Evolutionary conservation across 2,888 invertebrate genomes (phyloP), one percentile per base, ranked within the genome.

Genomic region (Belgica antarctica): DNA sequence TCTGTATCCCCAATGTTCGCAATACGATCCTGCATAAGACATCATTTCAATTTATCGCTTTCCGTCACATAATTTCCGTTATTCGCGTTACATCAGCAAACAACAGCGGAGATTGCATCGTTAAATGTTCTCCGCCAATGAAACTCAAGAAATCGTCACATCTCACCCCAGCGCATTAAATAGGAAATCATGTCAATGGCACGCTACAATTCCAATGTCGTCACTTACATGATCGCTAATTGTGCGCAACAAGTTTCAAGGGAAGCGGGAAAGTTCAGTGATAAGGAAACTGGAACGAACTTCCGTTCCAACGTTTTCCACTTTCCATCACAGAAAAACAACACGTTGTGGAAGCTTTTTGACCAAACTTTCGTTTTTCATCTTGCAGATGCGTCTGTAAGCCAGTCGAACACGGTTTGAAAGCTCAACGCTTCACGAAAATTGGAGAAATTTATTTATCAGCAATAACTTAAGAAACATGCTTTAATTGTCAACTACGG

Each of bases 401-500:
- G 47, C 7, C 17, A 8, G 15, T 8, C 10, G 5, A 52, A 52
- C 4, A 52, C 17, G 61, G 12, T 25, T 12, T 17, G 10, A 62
- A 34, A 34, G 27, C 1, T 36, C 22, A n/a, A n/a, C n/a, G n/a
- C n/a, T n/a, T n/a, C n/a, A n/a, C n/a, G n/a, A n/a, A n/a, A n/a
- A 41, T 22, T 41, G 22, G 46, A 63, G 27, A 63, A 68, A 47
- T 47, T 28, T n/a, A n/a, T n/a, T 66, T 66, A 68, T 68, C 68
- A 68, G 68, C 68, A 68, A 68, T 68, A 65, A 57, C 10, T 15
- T 25, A 27, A 10, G 61, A 62, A 57, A 24, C 15, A 68, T 41
- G 68, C 68, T 68, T 66, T 28, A 68, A 68, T 68, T 52, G 52
- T 52, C 24, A 68, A 47, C 31, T 34, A n/a, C 31, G 68, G 68